Conservation (phyloP, 1,140 invertebrate genomes). For the Bombus fervidus region DNA sequence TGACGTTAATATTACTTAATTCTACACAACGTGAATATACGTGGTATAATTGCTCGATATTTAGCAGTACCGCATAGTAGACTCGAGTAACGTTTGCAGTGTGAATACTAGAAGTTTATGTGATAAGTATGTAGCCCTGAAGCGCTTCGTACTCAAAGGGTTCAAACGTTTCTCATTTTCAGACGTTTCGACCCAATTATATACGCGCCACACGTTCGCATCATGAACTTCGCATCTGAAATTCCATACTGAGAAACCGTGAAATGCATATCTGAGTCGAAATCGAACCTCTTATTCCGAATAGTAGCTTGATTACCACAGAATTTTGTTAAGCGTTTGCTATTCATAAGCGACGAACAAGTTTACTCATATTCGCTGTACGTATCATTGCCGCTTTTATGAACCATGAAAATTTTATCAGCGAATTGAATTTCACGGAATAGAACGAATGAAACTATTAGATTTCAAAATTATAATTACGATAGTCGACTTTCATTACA, state of each 20-base stretch:
- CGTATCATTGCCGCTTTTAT: neutral
- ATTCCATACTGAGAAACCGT: neutral
- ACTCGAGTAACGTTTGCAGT: neutral
- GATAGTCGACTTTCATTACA: no score
- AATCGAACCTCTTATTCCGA: neutral
- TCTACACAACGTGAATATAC: neutral
- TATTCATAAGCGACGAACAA: neutral
- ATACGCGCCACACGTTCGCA: neutral
- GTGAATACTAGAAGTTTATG: neutral
- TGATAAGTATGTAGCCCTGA: neutral
- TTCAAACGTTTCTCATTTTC: conserved; percentile 3
- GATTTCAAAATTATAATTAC: no score
- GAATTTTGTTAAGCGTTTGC: neutral
- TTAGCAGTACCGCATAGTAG: neutral
- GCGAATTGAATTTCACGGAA: neutral
- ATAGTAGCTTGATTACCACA: no score
- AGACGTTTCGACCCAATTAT: neutral
- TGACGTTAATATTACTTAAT: neutral
- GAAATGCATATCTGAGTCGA: neutral
- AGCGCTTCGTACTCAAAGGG: neutral
- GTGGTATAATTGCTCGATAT: neutral
- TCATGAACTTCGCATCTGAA: conserved; percentile 3
- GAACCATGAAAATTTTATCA: neutral
- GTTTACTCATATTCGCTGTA: neutral
- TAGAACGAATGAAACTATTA: no score